phyloP scores from a whole-genome alignment of 2,113 vertebrate genomes.

The Lamprologus ornatipinnis region DNA sequence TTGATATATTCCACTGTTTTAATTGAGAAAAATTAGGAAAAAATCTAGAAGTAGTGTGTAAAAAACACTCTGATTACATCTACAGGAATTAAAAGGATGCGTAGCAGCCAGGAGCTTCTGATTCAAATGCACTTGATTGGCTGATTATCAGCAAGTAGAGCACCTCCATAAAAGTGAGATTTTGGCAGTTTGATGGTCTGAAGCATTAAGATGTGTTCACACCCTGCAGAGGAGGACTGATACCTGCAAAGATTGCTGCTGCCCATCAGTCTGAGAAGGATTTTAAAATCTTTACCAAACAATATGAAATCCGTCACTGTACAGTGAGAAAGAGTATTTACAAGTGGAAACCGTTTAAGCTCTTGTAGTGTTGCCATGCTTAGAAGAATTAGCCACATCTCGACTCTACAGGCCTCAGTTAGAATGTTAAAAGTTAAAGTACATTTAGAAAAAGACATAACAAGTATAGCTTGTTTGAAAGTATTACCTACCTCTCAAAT shows the following conservation, averaged over 20 bases:
- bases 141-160: neutral
- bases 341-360: neutral
- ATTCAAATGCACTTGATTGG: neutral
- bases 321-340: neutral
- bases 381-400: neutral
- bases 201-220: neutral
- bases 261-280: rapidly evolving
- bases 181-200: neutral
- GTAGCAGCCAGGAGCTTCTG: neutral
- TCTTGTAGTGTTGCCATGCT: neutral
- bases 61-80: neutral
- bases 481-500: neutral
- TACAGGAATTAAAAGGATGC: neutral
- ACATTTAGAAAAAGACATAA: neutral
- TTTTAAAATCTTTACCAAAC: neutral
- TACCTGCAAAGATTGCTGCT: neutral
- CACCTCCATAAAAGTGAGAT: neutral
- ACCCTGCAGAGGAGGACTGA: neutral
- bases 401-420: neutral
- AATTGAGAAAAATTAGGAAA: neutral
- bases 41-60: neutral
- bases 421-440: neutral
- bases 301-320: neutral
- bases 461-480: neutral
- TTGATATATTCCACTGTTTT: neutral